Evolutionary conservation across 2,888 invertebrate genomes (phyloP), one percentile per base, ranked within the genome.

Genomic region (Euclidia mi): DNA sequence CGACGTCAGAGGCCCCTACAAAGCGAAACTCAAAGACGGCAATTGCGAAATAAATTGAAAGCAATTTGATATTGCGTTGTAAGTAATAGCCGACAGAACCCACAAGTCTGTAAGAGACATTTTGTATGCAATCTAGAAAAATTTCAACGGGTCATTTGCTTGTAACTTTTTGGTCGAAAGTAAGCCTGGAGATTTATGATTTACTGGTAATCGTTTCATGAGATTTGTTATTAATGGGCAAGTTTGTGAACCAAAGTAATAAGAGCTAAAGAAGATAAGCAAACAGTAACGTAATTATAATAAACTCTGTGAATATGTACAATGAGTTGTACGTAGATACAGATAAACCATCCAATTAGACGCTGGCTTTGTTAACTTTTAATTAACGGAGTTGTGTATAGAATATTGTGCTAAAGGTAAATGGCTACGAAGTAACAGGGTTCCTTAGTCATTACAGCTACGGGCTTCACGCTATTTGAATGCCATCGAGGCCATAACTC

Each of bases 21-120:
- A 94, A 94, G 94, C 92, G 94, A 93, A 94, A 94, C 94, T 94
- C 94, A 94, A 94, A 94, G 94, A 94, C 93, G 94, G 94, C 94
- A 94, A 94, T 94, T 93, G 94, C 93, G 93, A 94, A 94, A 94
- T 94, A 94, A 94, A 94, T 94, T 93, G 94, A 94, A 92, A 94
- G 94, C 94, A 93, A 94, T 94, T 94, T 94, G 92, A 94, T 94
- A 94, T 94, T 94, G 92, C 92, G 92, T 92, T 91, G 94, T 94
- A 94, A 94, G 94, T 94, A 93, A 94, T 94, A 93, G 92, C 92
- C 91, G 89, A 90, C 93, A 88, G 88, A 82, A 89, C 83, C 89
- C 87, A 82, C 87, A 85, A 87, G 83, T 84, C 89, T 91, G 90
- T 86, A 80, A 76, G 81, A 85, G 90, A 90, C 91, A 85, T 90